Evolutionary conservation across 1,140 invertebrate species (phyloP).

Genomic region (Odontomachus brunneus): DNA sequence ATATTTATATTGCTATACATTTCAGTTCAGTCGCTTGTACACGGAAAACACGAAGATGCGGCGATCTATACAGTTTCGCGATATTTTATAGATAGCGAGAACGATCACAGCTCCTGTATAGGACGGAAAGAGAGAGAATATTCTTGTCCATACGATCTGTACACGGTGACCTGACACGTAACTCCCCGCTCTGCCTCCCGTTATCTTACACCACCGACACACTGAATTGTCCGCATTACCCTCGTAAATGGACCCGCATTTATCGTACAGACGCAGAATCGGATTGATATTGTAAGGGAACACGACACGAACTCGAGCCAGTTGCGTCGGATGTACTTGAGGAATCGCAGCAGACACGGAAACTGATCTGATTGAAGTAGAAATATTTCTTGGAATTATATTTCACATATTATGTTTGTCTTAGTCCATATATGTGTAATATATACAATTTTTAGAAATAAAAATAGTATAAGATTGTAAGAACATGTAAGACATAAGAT

Average conservation of each 20-base stretch:
- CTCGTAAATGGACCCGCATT: slow-evolving; percentile 94
- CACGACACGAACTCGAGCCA: slow-evolving; percentile 93
- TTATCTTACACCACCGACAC: slow-evolving; percentile 45
- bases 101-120: slow-evolving; percentile 14
- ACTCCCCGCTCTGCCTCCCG: slow-evolving; percentile 24
- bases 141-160: slow-evolving; percentile 59
- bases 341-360: slow-evolving; percentile 93
- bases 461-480: no score
- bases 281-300: slow-evolving; percentile 97
- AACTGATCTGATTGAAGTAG: slow-evolving; percentile 96
- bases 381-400: no score
- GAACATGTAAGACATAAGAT: no score
- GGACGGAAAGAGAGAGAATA: slow-evolving; percentile 11
- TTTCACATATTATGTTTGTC: no score
- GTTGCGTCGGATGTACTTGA: slow-evolving; percentile 94
- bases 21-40: slow-evolving; percentile 54
- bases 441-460: no score
- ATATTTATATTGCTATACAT: no score
- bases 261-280: slow-evolving; percentile 92
- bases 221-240: slow-evolving; percentile 87
- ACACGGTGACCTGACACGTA: slow-evolving; percentile 51
- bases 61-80: slow-evolving; percentile 61
- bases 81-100: slow-evolving; percentile 56
- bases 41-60: slow-evolving; percentile 9
- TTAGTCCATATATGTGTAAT: no score